Evolutionary conservation across 2,888 invertebrate genomes (phyloP), one percentile per base, ranked within the genome.

Genomic region (Euzophera pinguis): DNA sequence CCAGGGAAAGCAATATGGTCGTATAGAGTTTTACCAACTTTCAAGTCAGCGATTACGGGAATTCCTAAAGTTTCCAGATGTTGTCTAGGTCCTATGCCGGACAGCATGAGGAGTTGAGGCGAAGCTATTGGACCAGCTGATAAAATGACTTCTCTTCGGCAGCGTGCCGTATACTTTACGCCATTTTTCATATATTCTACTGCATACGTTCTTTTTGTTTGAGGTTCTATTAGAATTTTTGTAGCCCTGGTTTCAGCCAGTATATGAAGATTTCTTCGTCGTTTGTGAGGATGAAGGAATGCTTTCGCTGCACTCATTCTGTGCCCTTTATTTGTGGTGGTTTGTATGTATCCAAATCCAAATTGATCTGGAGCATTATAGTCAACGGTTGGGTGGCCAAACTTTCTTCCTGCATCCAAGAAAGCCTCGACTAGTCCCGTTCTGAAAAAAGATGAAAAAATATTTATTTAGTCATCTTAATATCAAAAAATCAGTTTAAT

Each of bases 61-160:
- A 95, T 91, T 0, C 89, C 90, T 4, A 93, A 79, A 7, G 87
- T 79, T 54, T 90, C 73, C 1, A 94, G 81, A 67, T 94, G 91
- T 56, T 92, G 81, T 54, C 79, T 76, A 0, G 92, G 92, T 0
- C 93, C 93, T 10, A 93, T 74, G 9, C 97, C 97, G 4, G 97
- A 97, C 1, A 98, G 80, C 96, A 98, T 96, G n/a, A 98, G 91
- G 12, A 98, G 74, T 76, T 98, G 98, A 0, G 98, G 97, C 0
- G 97, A 95, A 65, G 95, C 96, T 57, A 98, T 93, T 0, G 97
- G 92, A 0, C 98, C 98, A 0, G 96, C 97, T 8, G 95, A 94
- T 14, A 98, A 70, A 56, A 98, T 95, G 0, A 98, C 93, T 84
- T 97, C 97, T 68, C 95, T 94, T 39, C 91, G 91, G 4, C 95